Evolutionary conservation across 2,888 invertebrate genomes (phyloP).

Genomic region (Drosophila suboccidentalis): DNA sequence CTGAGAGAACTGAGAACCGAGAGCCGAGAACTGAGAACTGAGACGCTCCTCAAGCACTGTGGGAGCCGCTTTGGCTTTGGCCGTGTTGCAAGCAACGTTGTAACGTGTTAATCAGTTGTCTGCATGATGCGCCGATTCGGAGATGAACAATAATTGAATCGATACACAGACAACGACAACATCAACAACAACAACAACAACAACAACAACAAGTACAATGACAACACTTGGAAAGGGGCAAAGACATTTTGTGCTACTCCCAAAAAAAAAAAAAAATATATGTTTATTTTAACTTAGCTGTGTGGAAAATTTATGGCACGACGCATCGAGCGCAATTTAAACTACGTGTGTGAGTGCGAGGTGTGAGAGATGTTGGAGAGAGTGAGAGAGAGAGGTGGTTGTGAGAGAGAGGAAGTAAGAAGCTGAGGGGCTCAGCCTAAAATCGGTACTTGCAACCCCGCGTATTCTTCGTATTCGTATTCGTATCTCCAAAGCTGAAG

Average conservation of each 20-base stretch:
- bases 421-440: slow-evolving; percentile 14
- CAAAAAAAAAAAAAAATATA: slow-evolving; percentile 41
- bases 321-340: slow-evolving; percentile 71
- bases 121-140: slow-evolving; percentile 68
- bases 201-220: neutral
- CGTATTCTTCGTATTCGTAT: slow-evolving; percentile 3
- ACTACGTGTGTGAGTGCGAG: slow-evolving; percentile 76
- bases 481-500: slow-evolving; percentile 32
- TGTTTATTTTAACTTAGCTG: slow-evolving; percentile 55
- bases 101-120: slow-evolving; percentile 71
- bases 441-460: slow-evolving; percentile 34
- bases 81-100: slow-evolving; percentile 7
- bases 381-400: neutral
- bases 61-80: slow-evolving; percentile 47
- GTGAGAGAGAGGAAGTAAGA: neutral
- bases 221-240: slow-evolving; percentile 21
- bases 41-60: slow-evolving; percentile 39
- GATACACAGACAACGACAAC: slow-evolving; percentile 44
- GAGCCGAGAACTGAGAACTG: slow-evolving; percentile 1
- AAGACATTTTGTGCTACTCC: slow-evolving; percentile 50
- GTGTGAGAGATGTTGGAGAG: slow-evolving; percentile 19
- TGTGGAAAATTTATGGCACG: slow-evolving; percentile 71
- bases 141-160: slow-evolving; percentile 69
- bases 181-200: neutral
- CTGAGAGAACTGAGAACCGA: neutral